Evolutionary conservation across 2,113 vertebrate genomes (phyloP).

Genomic region (Odocoileus hemionus): DNA sequence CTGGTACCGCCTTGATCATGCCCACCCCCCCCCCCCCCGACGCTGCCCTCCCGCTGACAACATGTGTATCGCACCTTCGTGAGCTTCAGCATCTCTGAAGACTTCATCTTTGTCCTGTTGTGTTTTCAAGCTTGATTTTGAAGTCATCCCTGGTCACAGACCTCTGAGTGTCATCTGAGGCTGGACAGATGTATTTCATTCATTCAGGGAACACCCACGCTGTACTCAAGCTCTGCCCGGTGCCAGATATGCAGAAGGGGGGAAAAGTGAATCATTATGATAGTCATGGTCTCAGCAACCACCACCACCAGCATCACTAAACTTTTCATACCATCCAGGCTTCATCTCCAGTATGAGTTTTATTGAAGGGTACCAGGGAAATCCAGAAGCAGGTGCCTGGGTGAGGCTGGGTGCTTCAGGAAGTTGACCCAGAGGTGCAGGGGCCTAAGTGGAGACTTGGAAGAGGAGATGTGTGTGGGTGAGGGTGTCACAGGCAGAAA

Average conservation of each 20-base stretch:
- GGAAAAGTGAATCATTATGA: neutral
- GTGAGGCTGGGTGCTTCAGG: too few relatives aligned
- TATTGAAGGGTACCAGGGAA: neutral
- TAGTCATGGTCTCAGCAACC: neutral
- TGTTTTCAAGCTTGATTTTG: neutral
- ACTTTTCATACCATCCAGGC: neutral
- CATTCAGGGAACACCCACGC: neutral
- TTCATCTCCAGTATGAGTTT: neutral
- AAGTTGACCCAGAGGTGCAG: neutral
- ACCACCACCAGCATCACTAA: neutral
- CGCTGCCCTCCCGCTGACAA: neutral
- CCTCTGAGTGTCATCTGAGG: neutral
- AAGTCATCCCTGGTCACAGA: neutral
- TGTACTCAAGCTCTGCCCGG: too few relatives aligned
- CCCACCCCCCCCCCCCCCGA: fast-evolving
- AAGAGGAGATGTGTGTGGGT: neutral
- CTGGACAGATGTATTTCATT: neutral
- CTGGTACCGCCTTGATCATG: fast-evolving
- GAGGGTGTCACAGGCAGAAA: neutral
- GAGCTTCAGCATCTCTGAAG: neutral
- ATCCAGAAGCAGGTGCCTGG: neutral
- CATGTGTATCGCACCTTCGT: neutral
- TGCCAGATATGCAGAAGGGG: neutral
- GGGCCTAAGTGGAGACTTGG: neutral
- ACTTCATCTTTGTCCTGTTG: neutral